phyloP scores from a whole-genome alignment of 1,140 invertebrate genomes.

The Scaptomyza montana region DNA sequence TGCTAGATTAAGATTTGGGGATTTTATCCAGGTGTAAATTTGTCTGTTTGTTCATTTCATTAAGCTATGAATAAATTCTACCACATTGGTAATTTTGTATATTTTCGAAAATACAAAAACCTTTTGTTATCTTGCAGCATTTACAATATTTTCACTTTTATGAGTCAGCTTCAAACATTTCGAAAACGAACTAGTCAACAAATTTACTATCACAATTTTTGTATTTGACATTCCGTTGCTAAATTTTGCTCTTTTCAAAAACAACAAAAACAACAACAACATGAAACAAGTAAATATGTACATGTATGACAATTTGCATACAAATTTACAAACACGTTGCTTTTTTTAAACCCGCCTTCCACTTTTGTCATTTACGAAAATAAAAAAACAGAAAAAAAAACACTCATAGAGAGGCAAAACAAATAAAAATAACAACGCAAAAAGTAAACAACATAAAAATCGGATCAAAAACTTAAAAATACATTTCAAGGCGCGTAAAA shows the following conservation, averaged over 20 bases:
- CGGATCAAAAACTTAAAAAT: constrained; percentile 79
- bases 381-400: constrained; percentile 8
- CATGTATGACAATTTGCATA: constrained; percentile 43
- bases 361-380: constrained; percentile 55
- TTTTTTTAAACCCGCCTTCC: constrained; percentile 33
- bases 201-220: not conserved
- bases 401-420: constrained; percentile 29
- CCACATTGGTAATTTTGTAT: not conserved
- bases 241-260: constrained; percentile 1
- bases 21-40: not conserved
- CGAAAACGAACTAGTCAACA: not conserved
- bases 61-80: too few relatives aligned
- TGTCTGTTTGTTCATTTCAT: not conserved
- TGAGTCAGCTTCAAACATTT: not conserved
- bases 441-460: constrained; percentile 77
- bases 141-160: constrained; percentile 6
- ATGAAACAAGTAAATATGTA: constrained; percentile 14
- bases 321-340: constrained; percentile 39
- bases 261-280: not conserved
- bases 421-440: constrained; percentile 74
- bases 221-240: constrained; percentile 15
- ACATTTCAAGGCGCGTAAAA: constrained; percentile 77
- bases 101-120: too few relatives aligned
- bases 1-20: not conserved
- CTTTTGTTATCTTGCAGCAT: too few relatives aligned